Base-by-base conservation (phyloP, 2,797 vertebrate genomes). In the Galaxias olidus region DNA sequence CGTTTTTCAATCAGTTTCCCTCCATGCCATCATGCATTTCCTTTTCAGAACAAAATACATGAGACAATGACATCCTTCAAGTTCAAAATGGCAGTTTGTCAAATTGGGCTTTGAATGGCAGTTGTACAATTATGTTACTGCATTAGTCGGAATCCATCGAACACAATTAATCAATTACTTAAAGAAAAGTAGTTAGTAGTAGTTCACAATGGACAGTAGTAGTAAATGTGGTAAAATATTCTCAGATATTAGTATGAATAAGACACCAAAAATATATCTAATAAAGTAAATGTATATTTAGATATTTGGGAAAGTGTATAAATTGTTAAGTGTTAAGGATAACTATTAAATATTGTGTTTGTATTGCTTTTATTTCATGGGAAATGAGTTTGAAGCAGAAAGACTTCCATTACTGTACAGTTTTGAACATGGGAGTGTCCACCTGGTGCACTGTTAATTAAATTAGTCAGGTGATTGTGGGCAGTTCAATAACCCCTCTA, bases 201-300 rank as follows among this genome's bases (percentile, higher is more conserved):
- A n/a, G n/a, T n/a, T n/a, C n/a, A n/a, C n/a, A n/a, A n/a, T n/a
- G n/a, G n/a, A n/a, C n/a, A n/a, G n/a, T n/a, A n/a, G n/a, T n/a
- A n/a, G n/a, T n/a, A n/a, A n/a, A n/a, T n/a, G n/a, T n/a, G n/a
- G n/a, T 88, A 73, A 81, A 73, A 79, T 87, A 81, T 85, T 10
- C 79, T 79, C 74, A 19, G 63, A 73, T 68, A 65, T 68, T 78
- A 70, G 56, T 60, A 66, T 17, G 9, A 57, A 79, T 66, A 61
- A 72, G 80, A 82, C 86, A 86, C 79, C 42, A 79, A 80, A 84
- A 78, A 83, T 73, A 69, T 77, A 88, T 79, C 79, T 76, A 19
- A 58, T 68, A 65, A 53, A 80, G 20, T 4, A n/a, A 30, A 84
- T 84, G 79, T 85, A 79, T 85, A 83, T 76, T 50, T 45, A 61